These are phyloP conservation scores for Dryobotodes eremita DNA, from an alignment of 2,888 invertebrate genomes.

Conservation along the genomic window DNA sequence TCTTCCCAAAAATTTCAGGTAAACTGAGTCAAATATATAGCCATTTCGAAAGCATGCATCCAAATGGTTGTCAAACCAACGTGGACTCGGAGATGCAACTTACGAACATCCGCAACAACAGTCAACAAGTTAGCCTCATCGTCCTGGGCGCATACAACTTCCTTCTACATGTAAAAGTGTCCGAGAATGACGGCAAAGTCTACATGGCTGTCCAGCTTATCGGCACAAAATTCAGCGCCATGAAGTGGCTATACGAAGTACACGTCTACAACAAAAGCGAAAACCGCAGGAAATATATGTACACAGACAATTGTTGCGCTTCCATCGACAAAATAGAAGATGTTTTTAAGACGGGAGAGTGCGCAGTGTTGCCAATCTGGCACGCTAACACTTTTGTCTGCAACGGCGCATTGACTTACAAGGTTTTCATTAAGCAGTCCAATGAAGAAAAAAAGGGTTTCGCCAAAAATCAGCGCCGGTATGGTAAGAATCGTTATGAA, in stretches of 20 bases:
- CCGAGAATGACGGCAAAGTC: constrained; percentile 66
- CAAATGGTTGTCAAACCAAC: constrained; percentile 68
- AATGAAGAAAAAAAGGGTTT: constrained; percentile 29
- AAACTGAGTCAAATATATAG: constrained; percentile 74
- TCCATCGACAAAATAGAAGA: constrained; percentile 66
- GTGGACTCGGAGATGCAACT: constrained; percentile 78
- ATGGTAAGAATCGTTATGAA: constrained; percentile 31
- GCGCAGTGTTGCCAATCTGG: constrained; percentile 73
- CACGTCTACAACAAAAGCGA: constrained; percentile 82
- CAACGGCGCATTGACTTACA: constrained; percentile 49
- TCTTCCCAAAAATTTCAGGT: constrained; percentile 67
- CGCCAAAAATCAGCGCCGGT: constrained; percentile 25
- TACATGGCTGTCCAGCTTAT: constrained; percentile 79
- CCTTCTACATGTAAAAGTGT: constrained; percentile 76
- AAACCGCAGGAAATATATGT: constrained; percentile 77
- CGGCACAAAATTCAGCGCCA: constrained; percentile 77
- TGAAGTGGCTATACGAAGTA: constrained; percentile 83
- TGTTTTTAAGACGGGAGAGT: constrained; percentile 70
- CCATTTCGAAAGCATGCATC: constrained; percentile 79
- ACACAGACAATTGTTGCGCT: constrained; percentile 74
- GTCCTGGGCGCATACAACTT: constrained; percentile 76
- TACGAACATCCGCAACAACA: constrained; percentile 64
- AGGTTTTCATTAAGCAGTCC: constrained; percentile 57
- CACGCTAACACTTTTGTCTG: constrained; percentile 58
- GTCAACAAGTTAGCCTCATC: constrained; percentile 72